A percentile compares a stretch with the other conserved stretches of the same genome.
phyloP scores from a whole-genome alignment of 1,140 invertebrate genomes.

The Philaenus spumarius region DNA sequence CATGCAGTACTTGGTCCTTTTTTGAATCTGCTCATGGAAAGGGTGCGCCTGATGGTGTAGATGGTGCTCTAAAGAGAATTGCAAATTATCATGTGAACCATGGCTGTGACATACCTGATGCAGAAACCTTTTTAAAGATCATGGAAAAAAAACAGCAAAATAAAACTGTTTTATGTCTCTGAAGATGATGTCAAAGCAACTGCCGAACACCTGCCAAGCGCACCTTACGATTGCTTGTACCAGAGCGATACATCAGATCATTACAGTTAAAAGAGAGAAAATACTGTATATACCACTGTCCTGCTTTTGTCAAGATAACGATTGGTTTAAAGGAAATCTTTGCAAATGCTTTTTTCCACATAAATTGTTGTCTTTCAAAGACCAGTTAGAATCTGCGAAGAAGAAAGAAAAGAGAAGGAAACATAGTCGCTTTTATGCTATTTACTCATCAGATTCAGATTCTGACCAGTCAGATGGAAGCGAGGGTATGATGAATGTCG shows the following conservation, averaged over 20 bases:
- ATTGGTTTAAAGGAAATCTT: background rate
- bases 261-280: background rate
- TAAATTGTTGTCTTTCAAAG: background rate
- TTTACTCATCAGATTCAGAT: background rate
- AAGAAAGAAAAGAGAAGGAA: too few relatives aligned
- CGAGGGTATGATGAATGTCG: too few relatives aligned
- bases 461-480: too few relatives aligned
- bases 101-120: background rate
- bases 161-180: too few relatives aligned
- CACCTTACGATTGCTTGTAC: background rate
- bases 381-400: too few relatives aligned
- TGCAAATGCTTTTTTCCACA: background rate
- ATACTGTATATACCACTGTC: background rate
- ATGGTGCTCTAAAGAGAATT: constrained; percentile 18
- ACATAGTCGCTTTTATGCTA: background rate
- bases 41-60: too few relatives aligned
- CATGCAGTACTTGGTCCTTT: constrained; percentile 26
- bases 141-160: background rate
- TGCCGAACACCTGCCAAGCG: background rate
- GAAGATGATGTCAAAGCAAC: background rate
- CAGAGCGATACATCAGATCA: background rate
- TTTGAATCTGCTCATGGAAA: constrained; percentile 30
- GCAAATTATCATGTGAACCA: constrained; percentile 10
- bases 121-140: background rate
- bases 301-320: background rate